These are phyloP conservation scores for Cinclus mexicanus DNA, from an alignment of 2,113 vertebrate genomes.

Conservation along the genomic window DNA sequence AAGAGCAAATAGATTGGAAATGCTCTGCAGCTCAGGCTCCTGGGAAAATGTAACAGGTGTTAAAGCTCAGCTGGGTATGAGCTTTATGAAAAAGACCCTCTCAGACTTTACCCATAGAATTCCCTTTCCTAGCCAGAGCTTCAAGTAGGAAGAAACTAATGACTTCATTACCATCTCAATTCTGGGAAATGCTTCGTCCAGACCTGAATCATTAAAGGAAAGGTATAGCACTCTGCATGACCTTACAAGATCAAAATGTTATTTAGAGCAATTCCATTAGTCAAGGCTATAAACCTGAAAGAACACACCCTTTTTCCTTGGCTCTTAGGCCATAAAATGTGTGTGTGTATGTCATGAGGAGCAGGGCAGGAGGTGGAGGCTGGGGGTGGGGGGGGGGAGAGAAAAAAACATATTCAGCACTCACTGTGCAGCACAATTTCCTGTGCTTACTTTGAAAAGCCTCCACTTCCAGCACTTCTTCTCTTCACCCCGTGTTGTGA, in stretches of 20 bases:
- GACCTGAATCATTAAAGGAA: slow-evolving; percentile 82
- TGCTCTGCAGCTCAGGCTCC: slow-evolving; percentile 76
- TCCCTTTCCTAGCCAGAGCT: slow-evolving; percentile 76
- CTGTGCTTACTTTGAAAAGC: slow-evolving; percentile 48
- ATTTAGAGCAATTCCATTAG: slow-evolving; percentile 79
- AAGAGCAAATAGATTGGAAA: slow-evolving; percentile 84
- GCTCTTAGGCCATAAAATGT: slow-evolving; percentile 56
- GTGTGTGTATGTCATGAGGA: background rate
- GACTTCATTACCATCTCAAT: slow-evolving; percentile 89
- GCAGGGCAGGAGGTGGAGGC: background rate
- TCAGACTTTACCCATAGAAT: slow-evolving; percentile 81
- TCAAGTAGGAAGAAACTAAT: slow-evolving; percentile 86
- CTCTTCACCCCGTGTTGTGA: slow-evolving; percentile 45
- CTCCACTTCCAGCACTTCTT: slow-evolving; percentile 40
- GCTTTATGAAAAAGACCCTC: slow-evolving; percentile 79
- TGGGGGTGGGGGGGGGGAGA: background rate
- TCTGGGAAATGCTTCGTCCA: slow-evolving; percentile 82
- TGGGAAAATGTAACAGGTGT: slow-evolving; percentile 94
- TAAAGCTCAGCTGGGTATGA: slow-evolving; percentile 79
- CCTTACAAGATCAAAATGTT: slow-evolving; percentile 81
- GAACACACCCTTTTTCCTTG: slow-evolving; percentile 65
- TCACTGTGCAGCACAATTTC: slow-evolving; percentile 23
- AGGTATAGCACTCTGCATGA: slow-evolving; percentile 81
- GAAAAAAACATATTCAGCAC: slow-evolving; percentile 27
- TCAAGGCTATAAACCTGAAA: slow-evolving; percentile 74